Evolutionary conservation across 2,797 vertebrate species (phyloP).

Genomic region (Fistularia commersonii): DNA sequence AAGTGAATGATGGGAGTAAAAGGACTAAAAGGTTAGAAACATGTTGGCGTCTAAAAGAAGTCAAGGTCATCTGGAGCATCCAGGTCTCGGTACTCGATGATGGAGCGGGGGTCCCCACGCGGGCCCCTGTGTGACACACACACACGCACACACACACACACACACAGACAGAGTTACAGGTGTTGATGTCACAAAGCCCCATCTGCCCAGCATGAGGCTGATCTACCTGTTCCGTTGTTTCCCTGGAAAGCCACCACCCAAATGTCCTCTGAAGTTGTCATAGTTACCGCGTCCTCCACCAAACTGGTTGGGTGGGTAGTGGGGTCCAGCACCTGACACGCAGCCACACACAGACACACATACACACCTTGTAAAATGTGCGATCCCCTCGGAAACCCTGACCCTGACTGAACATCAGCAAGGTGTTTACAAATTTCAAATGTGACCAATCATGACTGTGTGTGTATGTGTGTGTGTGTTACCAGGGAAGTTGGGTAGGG

Average conservation of each 20-base stretch:
- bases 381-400: no score
- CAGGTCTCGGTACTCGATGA: conserved; percentile 89
- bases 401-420: no score
- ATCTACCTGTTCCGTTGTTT: conserved; percentile 83
- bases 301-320: conserved; percentile 83
- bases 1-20: conserved; percentile 24
- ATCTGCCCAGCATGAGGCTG: not conserved
- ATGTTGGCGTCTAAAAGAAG: conserved; percentile 76
- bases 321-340: conserved; percentile 68
- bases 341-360: conserved; percentile 14
- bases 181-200: not conserved
- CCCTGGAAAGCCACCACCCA: conserved; percentile 69
- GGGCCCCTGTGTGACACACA: conserved; percentile 72
- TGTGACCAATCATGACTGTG: no score
- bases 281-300: conserved; percentile 83
- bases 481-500: conserved; percentile 73
- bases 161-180: not conserved
- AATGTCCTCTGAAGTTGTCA: conserved; percentile 85
- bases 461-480: conserved; percentile 1
- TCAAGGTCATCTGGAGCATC: conserved; percentile 89
- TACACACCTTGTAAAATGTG: conserved; percentile 13
- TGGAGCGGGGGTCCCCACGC: conserved; percentile 84
- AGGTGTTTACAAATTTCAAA: no score
- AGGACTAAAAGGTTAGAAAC: conserved; percentile 27
- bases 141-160: not conserved